Base-by-base conservation (phyloP, 2,113 vertebrate species). In the Myanophis thanlyinensis region DNA sequence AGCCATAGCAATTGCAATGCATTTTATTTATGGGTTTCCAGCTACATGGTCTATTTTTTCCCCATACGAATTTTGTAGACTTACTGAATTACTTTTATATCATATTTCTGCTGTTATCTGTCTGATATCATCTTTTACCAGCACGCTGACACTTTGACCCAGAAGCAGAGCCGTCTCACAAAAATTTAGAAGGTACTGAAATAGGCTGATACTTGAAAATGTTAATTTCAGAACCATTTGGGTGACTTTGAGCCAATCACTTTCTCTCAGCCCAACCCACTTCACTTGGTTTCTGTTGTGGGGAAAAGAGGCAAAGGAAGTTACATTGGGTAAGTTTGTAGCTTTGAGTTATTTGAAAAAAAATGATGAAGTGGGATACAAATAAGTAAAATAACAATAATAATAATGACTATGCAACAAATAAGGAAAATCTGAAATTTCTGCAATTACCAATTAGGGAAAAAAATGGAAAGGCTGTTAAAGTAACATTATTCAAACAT, bases 201-300 rank as follows among this genome's bases (percentile, higher is more conserved):
- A 97, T 96, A 97, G 96, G 96, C 96, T 93, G 91, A 95, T 94
- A 95, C 93, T 96, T 96, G 96, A 94, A 95, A 94, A 94, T 95
- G 44, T 80, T 80, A 80, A 80, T 40, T 80, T 40, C 44, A 22
- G 35, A 44, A 22, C 27, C 27, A 62, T 27, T 12, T 62, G 59
- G 59, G 3, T 62, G 27, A 62, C 59, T 62, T 62, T 62, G 59
- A 13, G 59, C 27, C 59, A 62, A 30, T 62, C 56, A 62, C 59
- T 62, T 13, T 62, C 59, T 62, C 59, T 30, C 59, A 62, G 27
- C 59, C 59, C 27, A 62, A 4, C 56, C 59, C 27, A 62, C 11
- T 11, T 62, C 59, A 62, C 27, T 30, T 12, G 59, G 59, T 62
- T 62, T 62, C 27, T 62, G 27, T 30, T n/a, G 59, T n/a, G 27